phyloP scores from a whole-genome alignment of 2,888 invertebrate species.

The Elmis aenea region DNA sequence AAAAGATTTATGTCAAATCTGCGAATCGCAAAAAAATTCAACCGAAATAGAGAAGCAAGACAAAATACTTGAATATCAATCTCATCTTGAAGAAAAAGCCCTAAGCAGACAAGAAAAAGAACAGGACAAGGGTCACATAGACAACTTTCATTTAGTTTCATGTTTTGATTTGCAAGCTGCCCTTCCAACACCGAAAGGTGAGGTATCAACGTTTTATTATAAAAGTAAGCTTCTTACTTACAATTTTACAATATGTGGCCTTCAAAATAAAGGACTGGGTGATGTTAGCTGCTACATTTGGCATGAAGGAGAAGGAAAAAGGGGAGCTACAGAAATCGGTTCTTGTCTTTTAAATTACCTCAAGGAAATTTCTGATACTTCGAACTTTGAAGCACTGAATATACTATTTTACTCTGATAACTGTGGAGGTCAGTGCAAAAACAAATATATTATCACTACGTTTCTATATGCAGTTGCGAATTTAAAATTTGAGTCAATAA shows the following conservation, averaged over 20 bases:
- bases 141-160: neutral
- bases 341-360: conserved; percentile 1
- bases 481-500: conserved; percentile 3
- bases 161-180: conserved; percentile 1
- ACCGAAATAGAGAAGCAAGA: neutral
- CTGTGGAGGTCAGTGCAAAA: conserved; percentile 3
- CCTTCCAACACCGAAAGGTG: neutral
- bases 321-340: conserved; percentile 2
- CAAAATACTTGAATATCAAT: neutral
- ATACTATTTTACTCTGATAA: conserved; percentile 5
- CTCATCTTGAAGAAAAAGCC: neutral
- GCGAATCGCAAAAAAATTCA: neutral
- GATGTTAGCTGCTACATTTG: conserved; percentile 2
- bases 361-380: neutral
- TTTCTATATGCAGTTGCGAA: conserved; percentile 1
- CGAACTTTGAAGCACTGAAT: neutral
- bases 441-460: conserved; percentile 1
- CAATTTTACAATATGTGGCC: conserved; percentile 2
- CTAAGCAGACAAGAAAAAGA: neutral
- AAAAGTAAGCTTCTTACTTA: too few species aligned
- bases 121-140: neutral
- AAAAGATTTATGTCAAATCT: conserved; percentile 1
- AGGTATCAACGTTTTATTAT: neutral
- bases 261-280: conserved; percentile 1
- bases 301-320: conserved; percentile 3